Evolutionary conservation across 2,888 invertebrate species (phyloP).

Genomic region (Nemurella pictetii): DNA sequence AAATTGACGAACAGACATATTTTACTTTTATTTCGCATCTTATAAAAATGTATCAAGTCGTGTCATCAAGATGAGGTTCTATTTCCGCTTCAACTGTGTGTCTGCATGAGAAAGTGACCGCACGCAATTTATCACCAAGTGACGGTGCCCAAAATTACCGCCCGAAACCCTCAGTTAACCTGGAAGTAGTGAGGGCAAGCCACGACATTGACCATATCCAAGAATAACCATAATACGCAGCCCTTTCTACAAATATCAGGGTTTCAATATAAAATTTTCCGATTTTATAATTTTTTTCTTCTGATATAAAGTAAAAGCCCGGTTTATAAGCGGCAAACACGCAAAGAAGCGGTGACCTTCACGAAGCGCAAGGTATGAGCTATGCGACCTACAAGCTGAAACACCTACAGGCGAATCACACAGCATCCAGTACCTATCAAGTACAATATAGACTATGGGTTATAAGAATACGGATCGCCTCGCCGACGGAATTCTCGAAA

Average conservation of each 20-base stretch:
- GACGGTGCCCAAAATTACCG: too few relatives aligned
- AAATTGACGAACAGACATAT: neutral
- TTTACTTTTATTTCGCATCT: too few relatives aligned
- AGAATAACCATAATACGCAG: neutral
- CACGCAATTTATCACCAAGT: too few relatives aligned
- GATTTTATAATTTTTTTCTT: neutral
- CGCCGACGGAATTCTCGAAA: neutral
- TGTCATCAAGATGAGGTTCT: too few relatives aligned
- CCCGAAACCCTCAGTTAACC: too few relatives aligned
- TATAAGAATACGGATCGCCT: neutral
- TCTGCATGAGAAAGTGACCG: too few relatives aligned
- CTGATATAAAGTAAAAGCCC: neutral
- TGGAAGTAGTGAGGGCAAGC: too few relatives aligned
- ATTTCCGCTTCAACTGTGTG: too few relatives aligned
- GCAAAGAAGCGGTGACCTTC: neutral
- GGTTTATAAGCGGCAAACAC: too few relatives aligned
- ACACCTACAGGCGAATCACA: neutral
- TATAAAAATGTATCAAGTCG: too few relatives aligned
- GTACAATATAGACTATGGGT: too few relatives aligned
- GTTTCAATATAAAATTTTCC: neutral
- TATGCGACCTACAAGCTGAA: neutral
- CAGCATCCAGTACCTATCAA: too few relatives aligned
- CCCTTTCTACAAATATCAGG: neutral
- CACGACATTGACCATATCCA: neutral
- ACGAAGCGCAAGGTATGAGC: neutral